Evolutionary conservation across 2,888 invertebrate genomes (phyloP), one percentile per base, ranked within the genome.

Genomic region (Protophormia terraenovae): DNA sequence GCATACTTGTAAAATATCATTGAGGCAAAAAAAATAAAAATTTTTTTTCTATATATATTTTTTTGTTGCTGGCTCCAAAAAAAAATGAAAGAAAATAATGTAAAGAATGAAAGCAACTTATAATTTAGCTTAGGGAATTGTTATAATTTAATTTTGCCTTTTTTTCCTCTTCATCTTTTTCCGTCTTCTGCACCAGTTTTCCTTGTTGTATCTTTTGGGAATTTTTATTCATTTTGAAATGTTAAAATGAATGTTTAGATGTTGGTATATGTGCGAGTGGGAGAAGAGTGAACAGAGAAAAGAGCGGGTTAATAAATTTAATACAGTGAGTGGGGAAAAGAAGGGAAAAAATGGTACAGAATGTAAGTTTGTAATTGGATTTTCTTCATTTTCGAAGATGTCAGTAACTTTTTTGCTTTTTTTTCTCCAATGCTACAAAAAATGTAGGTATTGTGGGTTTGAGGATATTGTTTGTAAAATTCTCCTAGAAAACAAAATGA

Each of bases 101-200:
- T 14, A 79, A 72, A 71, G 75, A 79, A 79, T 58, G 77, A 75
- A 79, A 73, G 82, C 84, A 83, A 83, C 83, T 87, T 88, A 86
- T 87, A 87, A 88, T 88, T 88, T 88, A 82, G 87, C 87, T 86
- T 47, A 86, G 87, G 87, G 87, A 88, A 87, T 87, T 88, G 86
- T 86, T 88, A 87, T 88, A 88, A 88, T 87, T 88, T 88, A 86
- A 88, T 88, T 88, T 88, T 83, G 84, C 79, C 58, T 79, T 86
- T 84, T 84, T 85, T 73, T 72, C 71, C 50, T 80, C 29, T 72
- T 55, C 66, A 78, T 66, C 58, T 67, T 85, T 27, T 69, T 69
- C 76, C 53, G 50, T 69, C 60, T 76, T 55, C 29, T 75, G 53
- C 72, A 41, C 38, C 64, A 55, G 50, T 45, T 78, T 84, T 76